Evolutionary conservation across 2,797 vertebrate genomes (phyloP).

Genomic region (Prunella strophiata): DNA sequence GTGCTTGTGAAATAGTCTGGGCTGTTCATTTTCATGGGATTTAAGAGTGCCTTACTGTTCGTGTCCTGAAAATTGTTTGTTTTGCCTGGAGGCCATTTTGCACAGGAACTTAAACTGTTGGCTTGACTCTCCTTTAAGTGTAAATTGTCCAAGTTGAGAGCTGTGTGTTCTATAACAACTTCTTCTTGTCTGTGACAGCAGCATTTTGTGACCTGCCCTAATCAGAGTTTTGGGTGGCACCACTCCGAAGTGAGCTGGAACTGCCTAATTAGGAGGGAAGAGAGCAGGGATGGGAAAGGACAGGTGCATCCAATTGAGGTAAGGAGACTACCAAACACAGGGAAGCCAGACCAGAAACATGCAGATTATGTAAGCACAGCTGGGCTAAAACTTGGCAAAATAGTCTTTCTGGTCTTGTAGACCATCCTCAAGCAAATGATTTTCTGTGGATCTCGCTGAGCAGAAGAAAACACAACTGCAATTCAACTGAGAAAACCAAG

Average conservation of each 20-base stretch:
- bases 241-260: not conserved
- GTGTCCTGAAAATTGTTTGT: not conserved
- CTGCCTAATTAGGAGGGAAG: not conserved
- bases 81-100: not conserved
- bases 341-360: not conserved
- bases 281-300: not conserved
- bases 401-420: not conserved
- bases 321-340: not conserved
- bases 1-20: not conserved
- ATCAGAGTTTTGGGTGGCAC: not conserved
- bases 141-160: not conserved
- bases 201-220: not conserved
- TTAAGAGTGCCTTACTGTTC: not conserved
- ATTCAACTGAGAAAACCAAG: not conserved
- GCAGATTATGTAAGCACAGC: not conserved
- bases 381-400: not conserved
- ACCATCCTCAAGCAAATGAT: not conserved
- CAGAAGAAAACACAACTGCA: not conserved
- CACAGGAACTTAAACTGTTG: not conserved
- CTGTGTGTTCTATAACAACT: not conserved
- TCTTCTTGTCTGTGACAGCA: not conserved
- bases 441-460: not conserved
- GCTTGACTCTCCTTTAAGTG: not conserved
- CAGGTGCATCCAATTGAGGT: not conserved
- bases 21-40: not conserved